phyloP scores from a whole-genome alignment of 2,888 invertebrate species.

The Drosophila infuscata region DNA sequence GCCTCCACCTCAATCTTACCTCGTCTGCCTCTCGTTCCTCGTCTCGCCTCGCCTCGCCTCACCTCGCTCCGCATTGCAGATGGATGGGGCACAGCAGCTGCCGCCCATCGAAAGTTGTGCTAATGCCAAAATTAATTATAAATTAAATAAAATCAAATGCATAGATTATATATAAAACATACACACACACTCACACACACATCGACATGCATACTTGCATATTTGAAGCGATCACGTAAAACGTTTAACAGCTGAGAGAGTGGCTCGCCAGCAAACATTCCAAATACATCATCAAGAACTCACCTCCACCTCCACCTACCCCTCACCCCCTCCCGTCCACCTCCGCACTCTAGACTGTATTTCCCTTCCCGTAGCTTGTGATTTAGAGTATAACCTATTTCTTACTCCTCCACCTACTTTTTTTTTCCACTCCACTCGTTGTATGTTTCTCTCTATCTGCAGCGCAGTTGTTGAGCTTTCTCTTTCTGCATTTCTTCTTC shows the following conservation, averaged over 20 bases:
- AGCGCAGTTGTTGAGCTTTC: background rate
- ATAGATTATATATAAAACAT: conserved; percentile 25
- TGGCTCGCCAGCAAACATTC: background rate
- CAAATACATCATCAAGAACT: background rate
- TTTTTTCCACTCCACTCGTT: background rate
- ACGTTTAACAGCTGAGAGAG: conserved; percentile 21
- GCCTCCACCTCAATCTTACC: conserved; percentile 44
- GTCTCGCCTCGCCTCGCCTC: background rate
- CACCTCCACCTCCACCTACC: background rate
- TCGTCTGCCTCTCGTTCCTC: background rate
- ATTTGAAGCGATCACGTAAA: conserved; percentile 43
- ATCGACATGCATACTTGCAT: background rate
- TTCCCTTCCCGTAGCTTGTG: background rate
- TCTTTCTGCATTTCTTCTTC: background rate
- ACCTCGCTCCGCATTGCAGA: conserved; percentile 33
- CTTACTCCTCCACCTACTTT: background rate
- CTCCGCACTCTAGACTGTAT: no score
- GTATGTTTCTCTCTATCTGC: conserved; percentile 1
- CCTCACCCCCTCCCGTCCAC: no score
- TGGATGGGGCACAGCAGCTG: conserved; percentile 62
- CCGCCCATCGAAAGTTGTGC: conserved; percentile 61
- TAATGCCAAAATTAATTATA: conserved; percentile 81
- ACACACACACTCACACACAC: background rate
- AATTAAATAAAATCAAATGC: conserved; percentile 56
- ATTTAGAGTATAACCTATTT: background rate